phyloP scores from a whole-genome alignment of 2,113 vertebrate species.

The Papio anubis region DNA sequence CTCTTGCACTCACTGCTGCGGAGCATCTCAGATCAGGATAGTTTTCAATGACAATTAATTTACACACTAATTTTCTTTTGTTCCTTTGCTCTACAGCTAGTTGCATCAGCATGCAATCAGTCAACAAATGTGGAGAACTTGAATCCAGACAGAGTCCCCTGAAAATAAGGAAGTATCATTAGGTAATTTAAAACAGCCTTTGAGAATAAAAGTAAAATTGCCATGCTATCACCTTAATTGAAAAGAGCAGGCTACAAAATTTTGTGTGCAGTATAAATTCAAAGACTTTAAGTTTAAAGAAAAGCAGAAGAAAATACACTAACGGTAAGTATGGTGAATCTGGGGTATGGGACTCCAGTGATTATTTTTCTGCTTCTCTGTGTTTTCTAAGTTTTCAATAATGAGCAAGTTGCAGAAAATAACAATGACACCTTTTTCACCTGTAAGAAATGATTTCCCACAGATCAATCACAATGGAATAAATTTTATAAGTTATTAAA shows the following conservation, averaged over 20 bases:
- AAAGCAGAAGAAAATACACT: slow-evolving; percentile 1
- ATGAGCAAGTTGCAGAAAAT: slow-evolving; percentile 48
- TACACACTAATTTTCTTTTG: background rate
- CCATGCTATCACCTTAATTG: background rate
- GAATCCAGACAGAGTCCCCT: background rate
- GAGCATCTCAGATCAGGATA: background rate
- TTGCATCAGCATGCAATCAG: background rate
- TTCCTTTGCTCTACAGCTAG: slow-evolving; percentile 15
- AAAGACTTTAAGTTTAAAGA: background rate
- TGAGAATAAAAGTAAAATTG: slow-evolving; percentile 38
- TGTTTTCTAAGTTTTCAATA: slow-evolving; percentile 38
- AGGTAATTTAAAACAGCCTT: background rate
- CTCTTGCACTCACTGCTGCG: background rate
- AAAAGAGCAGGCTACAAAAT: slow-evolving; percentile 18
- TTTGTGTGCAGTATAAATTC: background rate
- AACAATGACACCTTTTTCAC: slow-evolving; percentile 50
- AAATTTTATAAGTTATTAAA: slow-evolving; percentile 48
- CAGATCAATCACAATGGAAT: slow-evolving; percentile 41
- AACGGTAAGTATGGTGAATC: background rate
- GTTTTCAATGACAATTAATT: background rate
- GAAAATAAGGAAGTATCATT: background rate
- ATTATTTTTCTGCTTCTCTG: slow-evolving; percentile 46
- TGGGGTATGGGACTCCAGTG: background rate
- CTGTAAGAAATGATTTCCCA: slow-evolving; percentile 45
- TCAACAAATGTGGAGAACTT: background rate